Evolutionary conservation across 1,140 invertebrate species (phyloP), one percentile per base, ranked within the genome.

Genomic region (Drosophila bipectinata): DNA sequence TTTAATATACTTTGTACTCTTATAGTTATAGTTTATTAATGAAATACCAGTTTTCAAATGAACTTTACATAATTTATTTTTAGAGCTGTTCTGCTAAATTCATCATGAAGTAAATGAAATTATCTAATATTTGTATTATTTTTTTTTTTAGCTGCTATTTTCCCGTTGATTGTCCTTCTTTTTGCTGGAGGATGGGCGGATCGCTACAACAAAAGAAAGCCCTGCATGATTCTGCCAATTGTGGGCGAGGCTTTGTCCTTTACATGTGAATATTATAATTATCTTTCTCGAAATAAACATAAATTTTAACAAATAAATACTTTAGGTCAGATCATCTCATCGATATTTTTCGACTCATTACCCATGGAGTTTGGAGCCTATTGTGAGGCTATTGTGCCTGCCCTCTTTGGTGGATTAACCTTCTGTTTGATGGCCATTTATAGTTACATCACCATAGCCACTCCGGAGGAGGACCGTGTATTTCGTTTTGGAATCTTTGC

Each of bases 101-200:
- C 15, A 15, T 15, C 14, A 14, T 14, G 14, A 15, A 37, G n/a
- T 7, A 15, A 26, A 10, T 30, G 24, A 12, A 39, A 3, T 41
- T 60, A 21, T 4, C 15, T 30, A 24, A 30, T n/a, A 12, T 9
- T 15, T 52, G 21, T 62, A 7, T 41, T 14, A 7, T 39, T 28
- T 47, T 58, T 18, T 0, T 7, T 30, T 45, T 55, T 14, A 91
- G 93, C 93, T 62, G 93, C 93, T 0, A 92, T 93, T 4, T 93
- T 95, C 54, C 94, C 94, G 0, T 85, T 94, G 3, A 92, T 94
- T 28, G 92, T 95, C 64, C 92, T 94, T 9, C 84, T 95, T 45
- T 93, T 95, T 91, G 91, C 95, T 73, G 94, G 95, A 63, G 93
- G 94, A 1, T 94, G 94, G 93, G 94, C 94, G 67, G 94, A 95